These are phyloP conservation scores for Augochlora pura DNA, from an alignment of 1,140 invertebrate species.

Conservation along the genomic window DNA sequence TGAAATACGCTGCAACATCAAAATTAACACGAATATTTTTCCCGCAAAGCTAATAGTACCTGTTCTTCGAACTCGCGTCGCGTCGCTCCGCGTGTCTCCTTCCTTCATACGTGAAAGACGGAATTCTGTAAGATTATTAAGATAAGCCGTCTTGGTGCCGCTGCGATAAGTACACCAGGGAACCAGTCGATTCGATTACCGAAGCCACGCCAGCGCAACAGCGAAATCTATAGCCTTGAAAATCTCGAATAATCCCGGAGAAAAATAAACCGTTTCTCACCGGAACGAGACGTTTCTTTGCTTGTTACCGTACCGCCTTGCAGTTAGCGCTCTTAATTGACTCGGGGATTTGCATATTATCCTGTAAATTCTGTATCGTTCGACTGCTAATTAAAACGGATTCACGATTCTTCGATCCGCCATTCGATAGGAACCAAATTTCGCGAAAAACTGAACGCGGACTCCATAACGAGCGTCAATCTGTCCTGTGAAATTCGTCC, in stretches of 20 bases:
- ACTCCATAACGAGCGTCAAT: too few species aligned
- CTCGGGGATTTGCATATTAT: conserved; percentile 5
- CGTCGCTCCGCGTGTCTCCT: too few species aligned
- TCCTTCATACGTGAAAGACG: too few species aligned
- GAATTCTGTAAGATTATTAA: conserved; percentile 1
- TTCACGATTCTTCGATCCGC: too few species aligned
- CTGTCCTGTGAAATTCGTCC: too few species aligned
- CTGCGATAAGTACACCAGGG: conserved; percentile 26
- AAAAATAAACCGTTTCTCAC: not conserved
- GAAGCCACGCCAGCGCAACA: not conserved
- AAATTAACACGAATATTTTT: too few species aligned
- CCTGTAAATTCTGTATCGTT: not conserved
- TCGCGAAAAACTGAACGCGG: too few species aligned
- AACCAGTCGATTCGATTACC: conserved; percentile 15
- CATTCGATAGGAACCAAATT: too few species aligned
- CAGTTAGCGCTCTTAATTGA: not conserved
- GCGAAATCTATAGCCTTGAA: conserved; percentile 20
- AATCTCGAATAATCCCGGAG: conserved; percentile 6
- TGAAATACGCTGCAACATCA: too few species aligned
- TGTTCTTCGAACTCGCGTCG: too few species aligned
- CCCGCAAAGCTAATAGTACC: too few species aligned
- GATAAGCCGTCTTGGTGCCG: conserved; percentile 20
- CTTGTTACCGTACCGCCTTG: not conserved
- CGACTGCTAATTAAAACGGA: too few species aligned
- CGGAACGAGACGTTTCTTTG: not conserved